These are phyloP conservation scores for Alcis repandata DNA, from an alignment of 2,888 invertebrate species.

Conservation along the genomic window DNA sequence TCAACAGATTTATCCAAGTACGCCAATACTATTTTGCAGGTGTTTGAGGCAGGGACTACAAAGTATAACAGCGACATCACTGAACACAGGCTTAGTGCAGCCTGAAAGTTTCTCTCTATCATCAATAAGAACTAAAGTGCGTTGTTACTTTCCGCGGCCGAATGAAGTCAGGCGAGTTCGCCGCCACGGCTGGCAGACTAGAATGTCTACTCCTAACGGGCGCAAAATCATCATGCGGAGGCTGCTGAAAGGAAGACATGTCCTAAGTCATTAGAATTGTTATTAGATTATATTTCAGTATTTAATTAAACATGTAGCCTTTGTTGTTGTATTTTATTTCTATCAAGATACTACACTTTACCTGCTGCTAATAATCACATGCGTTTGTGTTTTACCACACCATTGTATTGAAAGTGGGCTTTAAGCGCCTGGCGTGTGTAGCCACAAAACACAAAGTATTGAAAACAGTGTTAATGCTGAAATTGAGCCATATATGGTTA, in stretches of 20 bases:
- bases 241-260: conserved; percentile 90
- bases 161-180: conserved; percentile 90
- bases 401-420: too few relatives aligned
- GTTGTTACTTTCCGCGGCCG: conserved; percentile 91
- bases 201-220: conserved; percentile 90
- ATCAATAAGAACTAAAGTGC: conserved; percentile 81
- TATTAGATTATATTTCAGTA: neutral
- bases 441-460: too few relatives aligned
- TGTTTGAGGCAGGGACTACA: conserved; percentile 65
- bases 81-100: conserved; percentile 61
- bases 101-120: conserved; percentile 68
- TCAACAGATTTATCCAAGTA: neutral
- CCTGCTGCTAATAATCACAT: too few relatives aligned
- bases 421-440: neutral
- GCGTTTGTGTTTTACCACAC: too few relatives aligned
- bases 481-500: too few relatives aligned
- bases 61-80: conserved; percentile 53
- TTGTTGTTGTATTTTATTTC: neutral
- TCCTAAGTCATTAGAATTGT: conserved; percentile 88
- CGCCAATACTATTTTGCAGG: conserved; percentile 57
- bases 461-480: too few relatives aligned
- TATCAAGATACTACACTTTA: neutral
- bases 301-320: neutral
- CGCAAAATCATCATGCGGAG: conserved; percentile 91
- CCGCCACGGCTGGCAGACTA: conserved; percentile 89